Evolutionary conservation across 2,797 vertebrate genomes (phyloP).

Genomic region (Propithecus perrieri): DNA sequence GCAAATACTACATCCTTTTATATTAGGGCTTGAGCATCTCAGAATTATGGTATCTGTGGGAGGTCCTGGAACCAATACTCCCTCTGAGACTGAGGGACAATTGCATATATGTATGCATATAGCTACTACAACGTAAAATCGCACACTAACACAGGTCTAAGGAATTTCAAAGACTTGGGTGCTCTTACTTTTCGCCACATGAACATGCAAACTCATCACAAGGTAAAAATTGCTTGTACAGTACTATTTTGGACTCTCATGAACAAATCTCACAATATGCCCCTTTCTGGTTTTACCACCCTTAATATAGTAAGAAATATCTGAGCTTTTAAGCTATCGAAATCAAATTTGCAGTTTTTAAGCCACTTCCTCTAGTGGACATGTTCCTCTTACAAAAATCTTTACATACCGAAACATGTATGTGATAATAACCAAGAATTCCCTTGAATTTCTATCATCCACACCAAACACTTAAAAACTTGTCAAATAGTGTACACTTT

Average conservation of each 20-base stretch:
- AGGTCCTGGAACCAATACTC: background rate
- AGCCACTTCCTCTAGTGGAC: background rate
- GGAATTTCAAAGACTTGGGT: background rate
- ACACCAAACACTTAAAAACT: background rate
- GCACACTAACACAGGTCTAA: background rate
- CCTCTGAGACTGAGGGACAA: background rate
- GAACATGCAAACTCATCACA: background rate
- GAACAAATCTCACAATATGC: background rate
- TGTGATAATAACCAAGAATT: background rate
- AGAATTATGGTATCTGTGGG: background rate
- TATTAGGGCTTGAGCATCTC: background rate
- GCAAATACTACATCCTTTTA: background rate
- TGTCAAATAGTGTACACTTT: fast-evolving
- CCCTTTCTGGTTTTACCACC: background rate
- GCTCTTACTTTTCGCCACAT: background rate
- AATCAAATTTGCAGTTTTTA: background rate
- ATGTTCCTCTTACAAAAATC: background rate
- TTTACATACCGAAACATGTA: fast-evolving
- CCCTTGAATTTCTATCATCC: background rate
- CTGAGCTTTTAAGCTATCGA: background rate
- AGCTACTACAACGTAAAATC: background rate
- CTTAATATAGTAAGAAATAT: background rate
- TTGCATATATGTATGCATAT: fast-evolving
- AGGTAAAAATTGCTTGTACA: background rate
- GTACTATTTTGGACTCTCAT: background rate